phyloP scores from a whole-genome alignment of 2,797 vertebrate species.

The Phoebastria nigripes region DNA sequence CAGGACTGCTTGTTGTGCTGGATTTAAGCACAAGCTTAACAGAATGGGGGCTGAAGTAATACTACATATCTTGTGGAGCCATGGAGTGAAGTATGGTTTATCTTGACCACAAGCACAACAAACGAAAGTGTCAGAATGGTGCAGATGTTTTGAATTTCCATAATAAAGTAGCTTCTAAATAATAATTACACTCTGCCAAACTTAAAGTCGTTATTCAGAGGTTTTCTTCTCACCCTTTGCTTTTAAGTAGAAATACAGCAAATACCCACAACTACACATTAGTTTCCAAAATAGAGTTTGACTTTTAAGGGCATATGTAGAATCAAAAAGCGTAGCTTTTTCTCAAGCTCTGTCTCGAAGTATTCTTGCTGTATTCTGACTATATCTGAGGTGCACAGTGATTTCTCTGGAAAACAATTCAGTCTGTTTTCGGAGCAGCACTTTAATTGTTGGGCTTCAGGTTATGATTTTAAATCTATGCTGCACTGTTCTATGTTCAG shows the following conservation, averaged over 20 bases:
- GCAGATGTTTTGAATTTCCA: background rate
- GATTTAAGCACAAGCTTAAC: background rate
- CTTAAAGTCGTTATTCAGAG: background rate
- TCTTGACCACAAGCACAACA: background rate
- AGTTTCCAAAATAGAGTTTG: background rate
- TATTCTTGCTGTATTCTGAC: background rate
- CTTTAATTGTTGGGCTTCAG: background rate
- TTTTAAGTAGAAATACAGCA: background rate
- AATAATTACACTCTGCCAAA: background rate
- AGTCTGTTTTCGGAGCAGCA: background rate
- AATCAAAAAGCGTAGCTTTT: background rate
- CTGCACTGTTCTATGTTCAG: background rate
- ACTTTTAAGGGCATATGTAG: background rate
- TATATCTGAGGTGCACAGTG: rapidly evolving
- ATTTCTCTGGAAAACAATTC: background rate
- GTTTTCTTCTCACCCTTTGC: background rate
- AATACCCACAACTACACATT: background rate
- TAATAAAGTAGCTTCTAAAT: background rate
- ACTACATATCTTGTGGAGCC: rapidly evolving
- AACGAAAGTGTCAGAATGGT: background rate
- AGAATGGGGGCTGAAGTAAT: background rate
- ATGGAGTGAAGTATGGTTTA: background rate
- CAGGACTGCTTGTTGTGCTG: background rate
- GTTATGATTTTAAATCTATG: background rate
- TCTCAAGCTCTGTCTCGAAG: background rate